Evolutionary conservation across 1,140 invertebrate genomes (phyloP).

Genomic region (Hylaeus volcanicus): DNA sequence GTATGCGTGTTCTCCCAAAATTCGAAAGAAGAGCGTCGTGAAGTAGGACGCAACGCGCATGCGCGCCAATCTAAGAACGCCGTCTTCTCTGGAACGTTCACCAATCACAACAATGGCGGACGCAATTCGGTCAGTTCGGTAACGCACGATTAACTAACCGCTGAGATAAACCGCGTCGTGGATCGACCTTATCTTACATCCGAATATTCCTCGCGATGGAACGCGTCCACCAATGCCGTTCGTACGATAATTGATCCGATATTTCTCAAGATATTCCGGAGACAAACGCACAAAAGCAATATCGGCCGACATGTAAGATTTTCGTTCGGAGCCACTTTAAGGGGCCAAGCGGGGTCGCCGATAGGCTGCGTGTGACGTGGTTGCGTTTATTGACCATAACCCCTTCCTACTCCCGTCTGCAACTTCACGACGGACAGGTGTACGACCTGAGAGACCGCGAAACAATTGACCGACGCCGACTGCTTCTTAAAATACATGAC

Average conservation of each 20-base stretch:
- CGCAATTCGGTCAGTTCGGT: constrained; percentile 69
- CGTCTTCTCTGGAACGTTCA: constrained; percentile 63
- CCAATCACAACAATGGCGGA: constrained; percentile 78
- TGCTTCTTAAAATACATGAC: constrained; percentile 52
- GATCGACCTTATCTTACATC: constrained; percentile 35
- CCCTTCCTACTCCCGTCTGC: constrained; percentile 75
- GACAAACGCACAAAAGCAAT: constrained; percentile 68
- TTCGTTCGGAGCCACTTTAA: constrained; percentile 75
- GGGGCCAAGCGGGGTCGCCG: constrained; percentile 76
- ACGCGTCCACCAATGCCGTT: neutral
- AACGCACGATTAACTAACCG: constrained; percentile 58
- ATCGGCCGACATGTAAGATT: constrained; percentile 77
- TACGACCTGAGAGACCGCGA: constrained; percentile 58
- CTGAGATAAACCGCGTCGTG: constrained; percentile 23
- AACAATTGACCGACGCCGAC: constrained; percentile 61
- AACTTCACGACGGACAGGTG: constrained; percentile 76
- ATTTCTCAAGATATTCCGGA: constrained; percentile 58
- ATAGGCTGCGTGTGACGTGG: constrained; percentile 79
- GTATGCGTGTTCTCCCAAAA: constrained; percentile 43
- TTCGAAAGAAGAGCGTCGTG: constrained; percentile 59
- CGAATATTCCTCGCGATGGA: constrained; percentile 9
- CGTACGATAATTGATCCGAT: neutral
- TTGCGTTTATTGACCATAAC: constrained; percentile 81
- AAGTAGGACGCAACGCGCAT: constrained; percentile 44
- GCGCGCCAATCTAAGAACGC: constrained; percentile 69